phyloP scores from a whole-genome alignment of 64 coral and sea anemone genomes.

The Hydrozoanthus tunicans region DNA sequence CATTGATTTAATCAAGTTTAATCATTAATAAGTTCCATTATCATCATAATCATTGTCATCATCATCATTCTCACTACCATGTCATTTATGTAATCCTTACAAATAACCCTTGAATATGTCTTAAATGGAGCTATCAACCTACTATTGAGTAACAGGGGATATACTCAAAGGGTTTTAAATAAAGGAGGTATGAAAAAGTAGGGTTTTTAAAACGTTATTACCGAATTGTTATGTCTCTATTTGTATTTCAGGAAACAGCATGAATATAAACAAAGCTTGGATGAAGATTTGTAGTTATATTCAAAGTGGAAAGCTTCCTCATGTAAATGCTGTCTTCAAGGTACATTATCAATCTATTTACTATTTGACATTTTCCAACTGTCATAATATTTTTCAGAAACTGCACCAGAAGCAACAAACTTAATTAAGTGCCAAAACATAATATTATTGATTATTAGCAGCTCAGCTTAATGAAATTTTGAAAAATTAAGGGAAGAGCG shows the following conservation, averaged over 20 bases:
- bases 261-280: conserved; percentile 56
- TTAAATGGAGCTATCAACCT: too few relatives aligned
- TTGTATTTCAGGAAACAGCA: background rate
- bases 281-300: conserved; percentile 59
- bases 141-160: too few relatives aligned
- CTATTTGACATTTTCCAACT: background rate
- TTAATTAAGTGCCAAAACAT: background rate
- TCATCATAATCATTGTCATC: background rate
- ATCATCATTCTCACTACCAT: background rate
- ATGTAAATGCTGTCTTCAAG: conserved; percentile 66
- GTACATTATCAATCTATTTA: background rate
- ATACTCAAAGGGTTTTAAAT: too few relatives aligned
- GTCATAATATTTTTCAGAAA: background rate
- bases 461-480: too few relatives aligned
- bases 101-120: background rate
- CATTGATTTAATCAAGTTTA: background rate
- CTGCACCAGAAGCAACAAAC: background rate
- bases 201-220: too few relatives aligned
- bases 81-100: background rate
- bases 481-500: too few relatives aligned
- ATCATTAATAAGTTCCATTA: background rate
- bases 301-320: conserved; percentile 54
- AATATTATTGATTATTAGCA: too few relatives aligned
- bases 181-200: too few relatives aligned
- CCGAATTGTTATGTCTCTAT: background rate